Evolutionary conservation across 2,113 vertebrate genomes (phyloP), one percentile per base, ranked within the genome.

Genomic region (Muscicapa adusta): DNA sequence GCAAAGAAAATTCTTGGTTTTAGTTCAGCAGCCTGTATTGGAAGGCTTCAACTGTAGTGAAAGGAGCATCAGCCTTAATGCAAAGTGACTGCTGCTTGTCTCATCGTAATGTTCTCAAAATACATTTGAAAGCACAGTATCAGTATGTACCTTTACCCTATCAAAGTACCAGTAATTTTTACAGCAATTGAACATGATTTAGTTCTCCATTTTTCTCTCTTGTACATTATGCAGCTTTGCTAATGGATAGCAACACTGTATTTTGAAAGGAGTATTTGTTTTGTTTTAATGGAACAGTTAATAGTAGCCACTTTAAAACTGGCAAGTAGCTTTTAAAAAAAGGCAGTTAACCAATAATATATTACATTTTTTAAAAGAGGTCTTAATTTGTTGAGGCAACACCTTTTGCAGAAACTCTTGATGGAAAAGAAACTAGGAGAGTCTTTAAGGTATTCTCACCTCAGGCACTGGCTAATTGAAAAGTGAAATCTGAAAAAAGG

Each of bases 151-250:
- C 50, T 53, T 77, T 85, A 63, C n/a, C 6, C 40, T 63, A 6
- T 18, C 12, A 43, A 88, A 94, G 53, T 67, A 67, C 20, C 29
- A 58, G 20, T 2, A 50, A 12, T 19, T 89, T 91, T 65, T 84
- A 36, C 53, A 87, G 72, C 15, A 51, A 24, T 15, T 81, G 76
- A 86, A 72, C 17, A 17, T 62, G 62, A 84, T 95, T 85, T 90
- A 78, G n/a, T 85, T 57, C 68, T 95, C 88, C 80, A 92, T 51
- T 75, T 96, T 86, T 91, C 12, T 56, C 36, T 88, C 65, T 51
- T 57, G 51, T 51, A 23, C 38, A 25, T 91, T 88, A 81, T 91
- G 29, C 31, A 73, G 48, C 47, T 67, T 81, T 91, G 60, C 57
- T 97, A 94, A 97, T 94, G 85, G 73, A 53, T 53, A 36, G 50